A percentile compares a stretch with the other conserved stretches of the same genome.
These are phyloP conservation scores for Alethe diademata DNA, from an alignment of 2,113 vertebrate genomes.

Conservation along the genomic window DNA sequence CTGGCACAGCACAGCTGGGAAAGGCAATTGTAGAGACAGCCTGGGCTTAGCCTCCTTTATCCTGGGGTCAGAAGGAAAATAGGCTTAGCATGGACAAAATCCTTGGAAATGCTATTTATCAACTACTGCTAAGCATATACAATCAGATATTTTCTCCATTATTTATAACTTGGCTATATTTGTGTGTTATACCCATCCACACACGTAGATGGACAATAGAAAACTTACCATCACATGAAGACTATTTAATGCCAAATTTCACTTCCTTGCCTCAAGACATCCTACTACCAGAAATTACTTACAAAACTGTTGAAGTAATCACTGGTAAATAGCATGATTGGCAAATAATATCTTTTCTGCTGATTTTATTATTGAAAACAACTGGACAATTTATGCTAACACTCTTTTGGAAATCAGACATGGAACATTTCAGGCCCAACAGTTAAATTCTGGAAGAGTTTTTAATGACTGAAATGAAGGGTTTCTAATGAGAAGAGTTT, in stretches of 20 bases:
- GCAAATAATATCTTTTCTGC: conserved; percentile 52
- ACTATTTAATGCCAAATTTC: background rate
- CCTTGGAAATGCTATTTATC: background rate
- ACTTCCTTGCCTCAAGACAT: conserved; percentile 12
- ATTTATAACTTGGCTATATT: background rate
- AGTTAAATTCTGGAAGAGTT: conserved; percentile 48
- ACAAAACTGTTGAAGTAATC: conserved; percentile 24
- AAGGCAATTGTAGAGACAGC: background rate
- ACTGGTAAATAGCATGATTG: conserved; percentile 36
- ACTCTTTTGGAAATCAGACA: conserved; percentile 13
- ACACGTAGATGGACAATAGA: background rate
- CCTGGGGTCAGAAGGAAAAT: background rate
- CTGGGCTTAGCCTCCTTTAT: background rate
- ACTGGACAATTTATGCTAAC: conserved; percentile 50
- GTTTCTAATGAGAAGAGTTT: conserved; percentile 32
- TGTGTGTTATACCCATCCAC: background rate
- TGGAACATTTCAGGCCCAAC: conserved; percentile 22
- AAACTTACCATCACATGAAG: background rate
- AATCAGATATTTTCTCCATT: conserved; percentile 30
- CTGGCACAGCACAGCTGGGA: background rate
- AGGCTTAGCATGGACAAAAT: background rate
- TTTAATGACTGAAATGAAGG: background rate
- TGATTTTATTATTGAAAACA: conserved; percentile 48
- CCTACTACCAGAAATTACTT: conserved; percentile 34
- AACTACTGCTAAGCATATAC: background rate